These are phyloP conservation scores for Mimumesa dahlbomi DNA, from an alignment of 2,888 invertebrate species.

Conservation along the genomic window DNA sequence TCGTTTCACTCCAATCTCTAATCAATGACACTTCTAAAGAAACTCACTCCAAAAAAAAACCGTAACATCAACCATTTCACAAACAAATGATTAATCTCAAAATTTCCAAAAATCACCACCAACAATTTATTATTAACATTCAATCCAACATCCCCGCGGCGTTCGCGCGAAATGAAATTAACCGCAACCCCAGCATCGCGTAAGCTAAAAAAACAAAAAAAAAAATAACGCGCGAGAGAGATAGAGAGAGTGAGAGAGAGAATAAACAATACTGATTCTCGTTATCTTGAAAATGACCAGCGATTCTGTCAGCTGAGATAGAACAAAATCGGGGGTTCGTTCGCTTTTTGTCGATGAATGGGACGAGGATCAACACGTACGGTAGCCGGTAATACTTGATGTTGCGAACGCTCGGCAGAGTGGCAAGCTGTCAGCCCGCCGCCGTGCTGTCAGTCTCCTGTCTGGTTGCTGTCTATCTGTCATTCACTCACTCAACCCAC, in stretches of 20 bases:
- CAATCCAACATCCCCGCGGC: background rate
- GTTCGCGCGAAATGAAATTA: background rate
- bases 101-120: too few relatives aligned
- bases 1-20: too few relatives aligned
- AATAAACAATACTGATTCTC: background rate
- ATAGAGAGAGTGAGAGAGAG: background rate
- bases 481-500: slow-evolving; percentile 67
- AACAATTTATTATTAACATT: too few relatives aligned
- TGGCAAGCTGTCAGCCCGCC: slow-evolving; percentile 81
- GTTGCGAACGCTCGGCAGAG: slow-evolving; percentile 78
- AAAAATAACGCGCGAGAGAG: too few relatives aligned
- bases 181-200: background rate
- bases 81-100: too few relatives aligned
- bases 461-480: slow-evolving; percentile 80
- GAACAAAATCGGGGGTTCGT: slow-evolving; percentile 60
- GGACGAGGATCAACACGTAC: slow-evolving; percentile 78
- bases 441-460: slow-evolving; percentile 82
- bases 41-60: too few relatives aligned
- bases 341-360: slow-evolving; percentile 75
- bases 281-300: slow-evolving; percentile 47
- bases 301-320: slow-evolving; percentile 46
- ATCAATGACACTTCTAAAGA: too few relatives aligned
- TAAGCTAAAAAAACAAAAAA: too few relatives aligned
- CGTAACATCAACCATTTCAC: too few relatives aligned
- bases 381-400: slow-evolving; percentile 80